phyloP scores from a whole-genome alignment of 2,113 vertebrate genomes.

The Calyptommatus sinebrachiatus region DNA sequence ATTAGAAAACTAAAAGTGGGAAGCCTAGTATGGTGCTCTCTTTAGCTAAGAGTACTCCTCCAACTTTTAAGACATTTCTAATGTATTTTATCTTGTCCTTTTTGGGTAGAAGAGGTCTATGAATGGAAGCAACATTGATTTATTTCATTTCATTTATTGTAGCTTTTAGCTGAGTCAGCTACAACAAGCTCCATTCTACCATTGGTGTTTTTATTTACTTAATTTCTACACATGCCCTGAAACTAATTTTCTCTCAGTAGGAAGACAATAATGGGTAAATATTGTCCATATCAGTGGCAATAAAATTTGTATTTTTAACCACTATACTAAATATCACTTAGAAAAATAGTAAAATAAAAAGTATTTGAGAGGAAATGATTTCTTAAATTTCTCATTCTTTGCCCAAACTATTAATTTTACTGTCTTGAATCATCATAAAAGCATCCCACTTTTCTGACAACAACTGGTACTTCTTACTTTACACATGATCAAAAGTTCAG shows the following conservation, averaged over 20 bases:
- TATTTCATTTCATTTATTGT: no score
- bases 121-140: no score
- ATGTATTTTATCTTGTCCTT: background rate
- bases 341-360: no score
- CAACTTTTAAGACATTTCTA: background rate
- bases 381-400: background rate
- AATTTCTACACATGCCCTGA: no score
- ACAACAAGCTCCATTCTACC: no score
- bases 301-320: background rate
- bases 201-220: no score
- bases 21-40: background rate
- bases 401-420: background rate
- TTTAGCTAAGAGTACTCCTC: background rate
- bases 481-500: constrained; percentile 9
- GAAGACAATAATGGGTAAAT: no score
- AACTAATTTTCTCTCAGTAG: no score
- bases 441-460: background rate
- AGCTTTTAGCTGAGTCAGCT: no score
- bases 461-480: background rate
- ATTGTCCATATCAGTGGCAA: background rate
- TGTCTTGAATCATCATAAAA: background rate
- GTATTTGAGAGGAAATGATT: background rate
- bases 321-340: background rate
- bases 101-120: background rate
- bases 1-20: background rate